Conservation (phyloP, 2,888 invertebrate genomes). For the Carterocephalus palaemon region DNA sequence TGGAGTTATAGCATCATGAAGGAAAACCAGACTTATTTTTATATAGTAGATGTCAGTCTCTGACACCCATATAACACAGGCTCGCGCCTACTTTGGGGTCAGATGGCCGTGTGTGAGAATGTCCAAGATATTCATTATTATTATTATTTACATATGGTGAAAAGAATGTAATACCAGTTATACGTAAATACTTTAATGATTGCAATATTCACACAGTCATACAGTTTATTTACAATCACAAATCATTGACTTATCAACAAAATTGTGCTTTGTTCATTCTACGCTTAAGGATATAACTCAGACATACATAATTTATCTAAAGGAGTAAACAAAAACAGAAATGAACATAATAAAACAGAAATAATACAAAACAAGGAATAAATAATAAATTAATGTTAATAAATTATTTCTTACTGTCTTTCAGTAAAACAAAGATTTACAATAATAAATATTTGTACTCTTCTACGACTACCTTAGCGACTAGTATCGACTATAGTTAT, state of each 20-base stretch:
- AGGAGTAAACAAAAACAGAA: conserved; percentile 46
- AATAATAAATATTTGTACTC: conserved; percentile 49
- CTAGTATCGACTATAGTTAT: conserved; percentile 41
- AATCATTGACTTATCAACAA: conserved; percentile 68
- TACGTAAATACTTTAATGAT: conserved; percentile 77
- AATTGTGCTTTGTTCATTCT: conserved; percentile 67
- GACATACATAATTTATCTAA: conserved; percentile 38
- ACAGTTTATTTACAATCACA: conserved; percentile 69
- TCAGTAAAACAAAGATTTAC: conserved; percentile 37
- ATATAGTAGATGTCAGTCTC: no score
- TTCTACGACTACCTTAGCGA: conserved; percentile 52
- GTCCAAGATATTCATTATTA: no score
- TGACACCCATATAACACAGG: no score
- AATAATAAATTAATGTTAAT: conserved; percentile 43
- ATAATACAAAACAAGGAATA: conserved; percentile 34
- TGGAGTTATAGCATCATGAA: no score
- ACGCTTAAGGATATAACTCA: conserved; percentile 41
- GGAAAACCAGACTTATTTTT: no score
- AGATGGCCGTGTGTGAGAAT: no score
- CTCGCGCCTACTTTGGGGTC: no score
- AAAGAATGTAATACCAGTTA: conserved; percentile 32
- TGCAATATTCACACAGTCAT: conserved; percentile 74
- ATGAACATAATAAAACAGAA: conserved; percentile 46
- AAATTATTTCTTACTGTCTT: conserved; percentile 42
- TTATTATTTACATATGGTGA: no score